Evolutionary conservation across 2,113 vertebrate genomes (phyloP).

Genomic region (Junco hyemalis): DNA sequence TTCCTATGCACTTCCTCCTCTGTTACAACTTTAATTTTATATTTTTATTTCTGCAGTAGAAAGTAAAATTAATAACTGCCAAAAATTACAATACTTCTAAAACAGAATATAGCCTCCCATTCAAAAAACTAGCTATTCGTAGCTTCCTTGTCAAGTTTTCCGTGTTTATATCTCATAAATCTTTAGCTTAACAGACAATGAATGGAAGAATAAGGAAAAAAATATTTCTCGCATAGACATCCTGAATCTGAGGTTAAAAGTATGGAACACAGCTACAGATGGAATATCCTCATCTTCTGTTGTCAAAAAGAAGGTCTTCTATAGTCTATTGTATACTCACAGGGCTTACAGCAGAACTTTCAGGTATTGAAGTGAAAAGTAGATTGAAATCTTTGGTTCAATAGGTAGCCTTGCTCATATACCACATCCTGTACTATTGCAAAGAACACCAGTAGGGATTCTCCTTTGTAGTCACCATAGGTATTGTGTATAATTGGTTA

Average conservation of each 20-base stretch:
- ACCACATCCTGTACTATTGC: neutral
- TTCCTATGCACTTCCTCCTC: neutral
- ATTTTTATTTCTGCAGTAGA: neutral
- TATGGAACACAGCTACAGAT: neutral
- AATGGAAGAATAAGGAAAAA: neutral
- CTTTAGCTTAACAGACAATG: neutral
- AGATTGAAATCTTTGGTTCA: neutral
- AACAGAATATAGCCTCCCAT: neutral
- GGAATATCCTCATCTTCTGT: neutral
- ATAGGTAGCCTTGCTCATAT: neutral
- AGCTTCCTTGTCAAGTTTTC: neutral
- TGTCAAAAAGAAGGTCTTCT: neutral
- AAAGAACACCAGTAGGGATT: neutral
- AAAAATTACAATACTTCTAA: neutral
- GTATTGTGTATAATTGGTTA: neutral
- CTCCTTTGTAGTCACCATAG: neutral
- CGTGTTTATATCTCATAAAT: neutral
- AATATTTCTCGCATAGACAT: accelerated
- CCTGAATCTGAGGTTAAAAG: neutral
- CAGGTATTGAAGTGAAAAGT: neutral
- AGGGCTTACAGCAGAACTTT: neutral
- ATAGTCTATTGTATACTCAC: accelerated
- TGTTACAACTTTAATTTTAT: neutral
- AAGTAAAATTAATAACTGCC: neutral
- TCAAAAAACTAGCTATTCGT: neutral